Percentiles rank a stretch among this genome's conserved stretches.
Evolutionary conservation across 2,797 vertebrate genomes (phyloP).

Genomic region (Antrozous pallidus): DNA sequence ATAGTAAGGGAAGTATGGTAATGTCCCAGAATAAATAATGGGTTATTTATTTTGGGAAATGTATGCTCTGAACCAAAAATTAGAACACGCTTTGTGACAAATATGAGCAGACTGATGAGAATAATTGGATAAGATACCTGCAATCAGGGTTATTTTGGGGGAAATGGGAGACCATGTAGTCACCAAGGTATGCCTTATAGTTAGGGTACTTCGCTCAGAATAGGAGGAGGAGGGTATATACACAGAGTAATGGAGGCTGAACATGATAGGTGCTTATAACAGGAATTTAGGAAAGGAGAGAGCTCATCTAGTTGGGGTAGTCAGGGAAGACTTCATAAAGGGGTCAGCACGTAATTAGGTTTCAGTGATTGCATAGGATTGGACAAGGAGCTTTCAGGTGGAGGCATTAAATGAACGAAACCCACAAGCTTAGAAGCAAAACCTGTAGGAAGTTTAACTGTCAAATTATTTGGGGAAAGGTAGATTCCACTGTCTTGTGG

Average conservation of each 20-base stretch:
- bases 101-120: background rate
- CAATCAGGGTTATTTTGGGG: background rate
- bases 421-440: background rate
- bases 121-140: background rate
- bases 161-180: background rate
- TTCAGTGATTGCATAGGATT: background rate
- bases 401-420: background rate
- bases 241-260: background rate
- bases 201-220: background rate
- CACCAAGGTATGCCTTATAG: background rate
- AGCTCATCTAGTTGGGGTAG: background rate
- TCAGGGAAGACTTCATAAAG: background rate
- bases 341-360: background rate
- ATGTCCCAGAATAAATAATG: background rate
- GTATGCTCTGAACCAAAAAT: background rate
- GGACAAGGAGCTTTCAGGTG: background rate
- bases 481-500: background rate
- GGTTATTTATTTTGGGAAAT: conserved; percentile 5
- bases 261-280: background rate
- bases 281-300: background rate
- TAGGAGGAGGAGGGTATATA: background rate
- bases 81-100: background rate
- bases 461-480: background rate
- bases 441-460: background rate
- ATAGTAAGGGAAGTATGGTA: background rate